Evolutionary conservation across 2,888 invertebrate genomes (phyloP).

Genomic region (Mayetiola destructor): DNA sequence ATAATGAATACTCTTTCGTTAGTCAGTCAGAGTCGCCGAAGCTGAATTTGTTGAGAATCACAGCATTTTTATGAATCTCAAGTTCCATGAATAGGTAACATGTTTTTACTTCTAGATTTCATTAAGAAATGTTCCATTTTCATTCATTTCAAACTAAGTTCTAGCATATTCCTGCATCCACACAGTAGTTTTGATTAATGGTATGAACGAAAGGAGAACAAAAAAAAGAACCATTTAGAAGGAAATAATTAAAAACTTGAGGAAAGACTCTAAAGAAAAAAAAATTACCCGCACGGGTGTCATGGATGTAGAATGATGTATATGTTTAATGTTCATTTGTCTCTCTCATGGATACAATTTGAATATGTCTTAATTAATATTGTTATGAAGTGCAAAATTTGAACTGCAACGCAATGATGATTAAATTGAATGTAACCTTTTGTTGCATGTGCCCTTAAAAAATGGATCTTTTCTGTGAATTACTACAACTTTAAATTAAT

Average conservation of each 20-base stretch:
- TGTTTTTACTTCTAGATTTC: too few relatives aligned
- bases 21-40: not conserved
- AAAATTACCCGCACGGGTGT: not conserved
- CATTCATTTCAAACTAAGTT: not conserved
- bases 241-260: not conserved
- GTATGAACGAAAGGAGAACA: not conserved
- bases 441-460: not conserved
- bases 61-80: not conserved
- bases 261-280: not conserved
- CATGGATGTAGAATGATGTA: too few relatives aligned
- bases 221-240: not conserved
- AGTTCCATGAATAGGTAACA: not conserved
- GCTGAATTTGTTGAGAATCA: not conserved
- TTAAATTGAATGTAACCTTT: not conserved
- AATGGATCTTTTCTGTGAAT: not conserved
- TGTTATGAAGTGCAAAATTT: not conserved
- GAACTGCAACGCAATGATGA: not conserved
- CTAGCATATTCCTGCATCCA: not conserved
- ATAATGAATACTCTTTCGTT: constrained; percentile 6
- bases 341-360: not conserved
- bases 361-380: constrained; percentile 8
- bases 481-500: not conserved
- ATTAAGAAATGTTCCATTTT: not conserved
- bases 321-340: too few relatives aligned
- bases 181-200: not conserved